Evolutionary conservation across 2,113 vertebrate genomes (phyloP).

Genomic region (Formicarius rufipectus): DNA sequence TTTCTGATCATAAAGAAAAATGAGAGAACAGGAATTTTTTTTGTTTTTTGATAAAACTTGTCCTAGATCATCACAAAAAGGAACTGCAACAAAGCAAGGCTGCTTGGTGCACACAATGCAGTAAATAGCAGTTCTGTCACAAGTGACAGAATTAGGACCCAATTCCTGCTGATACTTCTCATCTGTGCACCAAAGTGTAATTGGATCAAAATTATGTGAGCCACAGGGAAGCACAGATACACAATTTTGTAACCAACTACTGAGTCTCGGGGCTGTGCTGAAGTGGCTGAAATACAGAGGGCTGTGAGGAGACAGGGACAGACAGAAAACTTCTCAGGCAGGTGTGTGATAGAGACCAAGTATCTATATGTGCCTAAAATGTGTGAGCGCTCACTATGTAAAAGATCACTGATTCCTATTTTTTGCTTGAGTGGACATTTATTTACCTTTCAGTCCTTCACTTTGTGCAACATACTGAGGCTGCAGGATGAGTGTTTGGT

Average conservation of each 20-base stretch:
- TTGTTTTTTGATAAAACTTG: conserved; percentile 22
- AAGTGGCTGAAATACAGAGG: background rate
- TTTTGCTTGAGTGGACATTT: background rate
- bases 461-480: background rate
- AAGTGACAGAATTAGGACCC: conserved; percentile 13
- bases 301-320: background rate
- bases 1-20: conserved; percentile 25
- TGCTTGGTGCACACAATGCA: background rate
- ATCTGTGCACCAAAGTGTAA: background rate
- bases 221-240: background rate
- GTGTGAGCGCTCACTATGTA: background rate
- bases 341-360: background rate
- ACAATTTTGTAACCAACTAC: background rate
- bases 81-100: background rate
- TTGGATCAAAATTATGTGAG: background rate
- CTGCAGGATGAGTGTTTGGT: background rate
- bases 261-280: background rate
- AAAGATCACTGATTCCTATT: background rate
- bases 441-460: background rate
- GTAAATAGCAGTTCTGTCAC: background rate
- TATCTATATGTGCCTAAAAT: background rate
- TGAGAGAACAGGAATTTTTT: background rate
- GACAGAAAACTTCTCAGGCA: background rate
- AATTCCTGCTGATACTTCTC: background rate
- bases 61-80: background rate